A percentile compares a stretch with the other conserved stretches of the same genome.
These are phyloP conservation scores for Linepithema humile DNA, from an alignment of 1,140 invertebrate genomes.

Conservation along the genomic window DNA sequence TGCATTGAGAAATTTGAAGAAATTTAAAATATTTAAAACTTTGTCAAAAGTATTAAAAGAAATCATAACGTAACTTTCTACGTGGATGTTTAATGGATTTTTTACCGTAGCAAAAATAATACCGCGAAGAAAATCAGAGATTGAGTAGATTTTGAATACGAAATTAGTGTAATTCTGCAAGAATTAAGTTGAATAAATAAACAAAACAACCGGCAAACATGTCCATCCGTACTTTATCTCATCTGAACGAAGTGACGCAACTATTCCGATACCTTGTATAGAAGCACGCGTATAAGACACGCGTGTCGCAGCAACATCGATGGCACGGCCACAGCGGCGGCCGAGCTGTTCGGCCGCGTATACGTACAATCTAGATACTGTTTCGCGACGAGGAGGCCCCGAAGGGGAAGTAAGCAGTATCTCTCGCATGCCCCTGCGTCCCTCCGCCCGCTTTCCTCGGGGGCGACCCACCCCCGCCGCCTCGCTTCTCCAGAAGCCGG, in stretches of 20 bases:
- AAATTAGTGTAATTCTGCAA: not conserved
- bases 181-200: not conserved
- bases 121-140: not conserved
- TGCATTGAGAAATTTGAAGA: not conserved
- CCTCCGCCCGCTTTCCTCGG: constrained; percentile 32
- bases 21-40: constrained; percentile 10
- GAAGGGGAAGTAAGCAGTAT: constrained; percentile 76
- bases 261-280: constrained; percentile 39
- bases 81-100: not conserved
- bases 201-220: not conserved
- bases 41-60: not conserved
- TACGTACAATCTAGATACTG: constrained; percentile 73
- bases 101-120: not conserved
- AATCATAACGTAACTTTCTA: not conserved
- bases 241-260: not conserved
- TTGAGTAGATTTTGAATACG: not conserved
- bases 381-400: constrained; percentile 70
- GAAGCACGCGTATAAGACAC: constrained; percentile 48
- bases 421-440: constrained; percentile 65
- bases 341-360: constrained; percentile 69
- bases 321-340: constrained; percentile 55
- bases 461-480: constrained; percentile 52
- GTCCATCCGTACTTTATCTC: not conserved
- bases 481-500: constrained; percentile 53
- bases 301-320: constrained; percentile 55